Evolutionary conservation across 2,113 vertebrate genomes (phyloP).

Genomic region (Cheilinus undulatus): DNA sequence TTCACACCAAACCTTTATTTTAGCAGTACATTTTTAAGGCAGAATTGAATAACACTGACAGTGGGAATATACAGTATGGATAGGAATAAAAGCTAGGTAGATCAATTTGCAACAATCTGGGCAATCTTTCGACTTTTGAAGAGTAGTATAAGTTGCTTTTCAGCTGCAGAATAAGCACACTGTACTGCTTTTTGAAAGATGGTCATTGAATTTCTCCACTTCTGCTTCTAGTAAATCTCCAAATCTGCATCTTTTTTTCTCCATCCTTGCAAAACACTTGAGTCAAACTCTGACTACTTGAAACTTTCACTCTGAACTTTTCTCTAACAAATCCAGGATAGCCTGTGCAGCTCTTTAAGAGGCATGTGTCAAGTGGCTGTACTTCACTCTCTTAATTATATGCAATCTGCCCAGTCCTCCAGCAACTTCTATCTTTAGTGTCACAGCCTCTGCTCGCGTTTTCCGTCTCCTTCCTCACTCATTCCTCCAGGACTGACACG

Average conservation of each 20-base stretch:
- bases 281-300: background rate
- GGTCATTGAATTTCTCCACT: background rate
- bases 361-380: conserved; percentile 55
- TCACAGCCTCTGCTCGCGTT: conserved; percentile 23
- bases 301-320: background rate
- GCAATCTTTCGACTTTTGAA: conserved; percentile 4
- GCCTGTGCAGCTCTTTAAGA: conserved; percentile 32
- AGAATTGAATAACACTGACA: conserved; percentile 35
- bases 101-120: conserved; percentile 25
- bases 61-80: conserved; percentile 10
- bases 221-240: background rate
- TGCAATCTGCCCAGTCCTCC: conserved; percentile 49
- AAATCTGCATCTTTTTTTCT: background rate
- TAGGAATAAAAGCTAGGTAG: background rate
- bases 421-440: conserved; percentile 17
- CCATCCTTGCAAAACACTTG: background rate
- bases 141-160: background rate
- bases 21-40: conserved; percentile 54
- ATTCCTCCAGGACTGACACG: conserved; percentile 50
- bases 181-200: background rate
- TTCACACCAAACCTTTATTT: conserved; percentile 52
- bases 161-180: conserved; percentile 6
- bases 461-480: conserved; percentile 19
- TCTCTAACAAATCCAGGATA: conserved; percentile 32
- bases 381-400: conserved; percentile 61